Percentiles rank a stretch among this genome's conserved stretches.
These are phyloP conservation scores for Paralvinella palmiformis DNA, from an alignment of 1,140 invertebrate species.

Conservation along the genomic window DNA sequence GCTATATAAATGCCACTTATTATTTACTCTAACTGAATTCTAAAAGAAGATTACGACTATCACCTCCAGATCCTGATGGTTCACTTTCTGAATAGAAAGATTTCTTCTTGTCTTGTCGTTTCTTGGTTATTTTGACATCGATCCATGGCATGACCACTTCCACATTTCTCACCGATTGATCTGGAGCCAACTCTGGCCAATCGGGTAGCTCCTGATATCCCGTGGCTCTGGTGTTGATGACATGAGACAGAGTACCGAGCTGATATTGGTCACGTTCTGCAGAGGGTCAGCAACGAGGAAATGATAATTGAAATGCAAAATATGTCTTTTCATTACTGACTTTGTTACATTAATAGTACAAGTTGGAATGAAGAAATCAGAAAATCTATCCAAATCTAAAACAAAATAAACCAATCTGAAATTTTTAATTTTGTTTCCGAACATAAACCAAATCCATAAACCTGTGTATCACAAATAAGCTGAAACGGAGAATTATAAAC, in stretches of 20 bases:
- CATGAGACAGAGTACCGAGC: constrained; percentile 90
- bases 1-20: too few species aligned
- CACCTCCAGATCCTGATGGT: constrained; percentile 36
- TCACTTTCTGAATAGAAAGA: constrained; percentile 55
- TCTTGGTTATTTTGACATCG: constrained; percentile 28
- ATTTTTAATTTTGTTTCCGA: too few species aligned
- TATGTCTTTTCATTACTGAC: too few species aligned
- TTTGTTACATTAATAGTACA: too few species aligned
- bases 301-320: too few species aligned
- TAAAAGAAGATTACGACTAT: background rate
- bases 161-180: constrained; percentile 72
- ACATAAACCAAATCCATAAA: background rate
- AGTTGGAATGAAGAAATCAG: too few species aligned
- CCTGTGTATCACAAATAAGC: background rate
- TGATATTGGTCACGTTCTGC: constrained; percentile 79
- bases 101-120: constrained; percentile 50
- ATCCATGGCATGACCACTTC: constrained; percentile 47
- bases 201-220: constrained; percentile 84
- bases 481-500: background rate
- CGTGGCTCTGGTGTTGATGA: constrained; percentile 74
- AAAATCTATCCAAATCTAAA: too few species aligned
- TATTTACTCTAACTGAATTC: too few species aligned
- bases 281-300: too few species aligned
- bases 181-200: constrained; percentile 73
- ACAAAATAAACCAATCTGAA: too few species aligned